A percentile compares a stretch with the other conserved stretches of the same genome.
phyloP scores from a whole-genome alignment of 2,113 vertebrate genomes.

The Rhegmatorhina hoffmannsi region DNA sequence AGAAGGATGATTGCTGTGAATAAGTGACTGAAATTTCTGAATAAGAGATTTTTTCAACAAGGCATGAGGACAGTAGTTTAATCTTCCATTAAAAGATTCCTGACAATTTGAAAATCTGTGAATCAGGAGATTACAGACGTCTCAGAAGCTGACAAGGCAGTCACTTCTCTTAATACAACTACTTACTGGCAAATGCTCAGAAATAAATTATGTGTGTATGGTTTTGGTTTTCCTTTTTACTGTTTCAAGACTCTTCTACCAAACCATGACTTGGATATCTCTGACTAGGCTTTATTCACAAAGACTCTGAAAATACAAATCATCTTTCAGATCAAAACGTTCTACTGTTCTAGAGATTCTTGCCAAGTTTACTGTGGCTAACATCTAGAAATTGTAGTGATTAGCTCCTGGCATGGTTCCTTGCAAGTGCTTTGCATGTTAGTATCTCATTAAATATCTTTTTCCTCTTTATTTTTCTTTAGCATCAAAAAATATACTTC shows the following conservation, averaged over 20 bases:
- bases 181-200: neutral
- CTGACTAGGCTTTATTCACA: neutral
- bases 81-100: constrained; percentile 49
- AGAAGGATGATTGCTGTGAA: constrained; percentile 41
- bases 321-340: constrained; percentile 2
- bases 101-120: constrained; percentile 35
- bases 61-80: constrained; percentile 21
- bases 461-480: neutral
- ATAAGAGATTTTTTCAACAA: constrained; percentile 39
- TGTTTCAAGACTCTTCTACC: neutral
- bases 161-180: constrained; percentile 22
- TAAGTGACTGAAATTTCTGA: constrained; percentile 41
- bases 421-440: neutral
- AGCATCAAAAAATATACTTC: neutral
- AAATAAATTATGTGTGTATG: neutral
- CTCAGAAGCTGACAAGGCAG: constrained; percentile 21
- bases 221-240: neutral
- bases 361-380: constrained; percentile 21
- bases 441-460: neutral
- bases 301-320: neutral
- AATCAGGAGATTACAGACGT: constrained; percentile 13
- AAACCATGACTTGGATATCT: neutral
- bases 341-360: neutral
- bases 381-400: constrained; percentile 10
- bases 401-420: constrained; percentile 2